These are phyloP conservation scores for Spicauda simplicius DNA, from an alignment of 2,888 invertebrate species.

Conservation along the genomic window DNA sequence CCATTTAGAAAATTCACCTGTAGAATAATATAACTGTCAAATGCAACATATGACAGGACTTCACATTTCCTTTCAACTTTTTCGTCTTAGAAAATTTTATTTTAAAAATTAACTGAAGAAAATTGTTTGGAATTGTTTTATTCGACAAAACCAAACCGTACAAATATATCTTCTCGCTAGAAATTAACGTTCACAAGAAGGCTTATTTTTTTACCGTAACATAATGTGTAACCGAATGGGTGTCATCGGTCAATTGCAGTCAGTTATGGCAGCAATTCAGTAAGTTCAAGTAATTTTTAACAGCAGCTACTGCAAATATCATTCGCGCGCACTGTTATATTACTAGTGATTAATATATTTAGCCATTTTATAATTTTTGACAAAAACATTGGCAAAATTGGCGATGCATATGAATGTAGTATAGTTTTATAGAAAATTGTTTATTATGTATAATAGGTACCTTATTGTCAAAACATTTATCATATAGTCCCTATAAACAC, in stretches of 20 bases:
- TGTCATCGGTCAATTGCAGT: slow-evolving; percentile 66
- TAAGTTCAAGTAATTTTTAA: slow-evolving; percentile 48
- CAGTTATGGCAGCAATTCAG: slow-evolving; percentile 70
- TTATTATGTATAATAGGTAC: no score
- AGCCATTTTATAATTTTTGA: no score
- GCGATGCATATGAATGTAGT: no score
- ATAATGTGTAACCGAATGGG: slow-evolving; percentile 75
- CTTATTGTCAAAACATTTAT: no score
- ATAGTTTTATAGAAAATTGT: no score
- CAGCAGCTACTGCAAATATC: no score
- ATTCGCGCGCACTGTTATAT: no score
- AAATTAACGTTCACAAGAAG: not conserved
- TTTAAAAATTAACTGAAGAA: no score
- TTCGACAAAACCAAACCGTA: not conserved
- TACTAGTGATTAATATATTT: no score
- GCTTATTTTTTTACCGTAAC: not conserved
- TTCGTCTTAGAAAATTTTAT: not conserved
- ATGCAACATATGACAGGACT: not conserved
- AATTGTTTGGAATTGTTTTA: not conserved
- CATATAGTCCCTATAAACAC: no score
- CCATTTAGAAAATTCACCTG: not conserved
- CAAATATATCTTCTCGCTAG: not conserved
- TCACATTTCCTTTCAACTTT: not conserved
- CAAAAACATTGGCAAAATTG: no score
- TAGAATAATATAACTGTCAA: not conserved